These are phyloP conservation scores for Nerophis lumbriciformis DNA, from an alignment of 2,113 vertebrate genomes.

Conservation along the genomic window DNA sequence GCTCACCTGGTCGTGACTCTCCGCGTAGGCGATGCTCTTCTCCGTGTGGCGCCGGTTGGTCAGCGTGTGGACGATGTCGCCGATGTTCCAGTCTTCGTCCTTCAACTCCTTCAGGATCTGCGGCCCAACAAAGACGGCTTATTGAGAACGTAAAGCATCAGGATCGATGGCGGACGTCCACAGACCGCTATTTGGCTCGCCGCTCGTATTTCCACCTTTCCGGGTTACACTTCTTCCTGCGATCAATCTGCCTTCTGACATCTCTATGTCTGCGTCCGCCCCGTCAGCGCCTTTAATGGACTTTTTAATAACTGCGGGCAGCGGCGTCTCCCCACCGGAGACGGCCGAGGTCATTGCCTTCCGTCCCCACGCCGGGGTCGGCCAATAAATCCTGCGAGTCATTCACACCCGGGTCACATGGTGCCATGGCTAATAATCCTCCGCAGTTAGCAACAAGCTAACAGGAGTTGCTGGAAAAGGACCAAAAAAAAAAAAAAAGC, in stretches of 20 bases:
- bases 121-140: constrained; percentile 47
- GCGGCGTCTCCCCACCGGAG: constrained; percentile 48
- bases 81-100: constrained; percentile 96
- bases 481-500: constrained; percentile 12
- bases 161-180: constrained; percentile 47
- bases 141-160: constrained; percentile 35
- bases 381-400: constrained; percentile 62
- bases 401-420: constrained; percentile 37
- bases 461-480: constrained; percentile 6
- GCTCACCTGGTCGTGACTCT: constrained; percentile 93
- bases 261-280: constrained; percentile 65
- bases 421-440: constrained; percentile 14
- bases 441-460: constrained; percentile 14
- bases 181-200: constrained; percentile 34
- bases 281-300: constrained; percentile 66
- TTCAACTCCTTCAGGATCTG: constrained; percentile 93
- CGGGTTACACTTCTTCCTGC: constrained; percentile 55
- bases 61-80: constrained; percentile 86
- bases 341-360: constrained; percentile 63
- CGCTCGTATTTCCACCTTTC: constrained; percentile 37
- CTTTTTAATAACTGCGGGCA: constrained; percentile 68
- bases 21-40: constrained; percentile 91
- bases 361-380: constrained; percentile 50
- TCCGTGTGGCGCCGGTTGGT: constrained; percentile 88
- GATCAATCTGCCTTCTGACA: constrained; percentile 69